Conservation (phyloP, 92 coral and sea anemone species). For the Ricordea florida region DNA sequence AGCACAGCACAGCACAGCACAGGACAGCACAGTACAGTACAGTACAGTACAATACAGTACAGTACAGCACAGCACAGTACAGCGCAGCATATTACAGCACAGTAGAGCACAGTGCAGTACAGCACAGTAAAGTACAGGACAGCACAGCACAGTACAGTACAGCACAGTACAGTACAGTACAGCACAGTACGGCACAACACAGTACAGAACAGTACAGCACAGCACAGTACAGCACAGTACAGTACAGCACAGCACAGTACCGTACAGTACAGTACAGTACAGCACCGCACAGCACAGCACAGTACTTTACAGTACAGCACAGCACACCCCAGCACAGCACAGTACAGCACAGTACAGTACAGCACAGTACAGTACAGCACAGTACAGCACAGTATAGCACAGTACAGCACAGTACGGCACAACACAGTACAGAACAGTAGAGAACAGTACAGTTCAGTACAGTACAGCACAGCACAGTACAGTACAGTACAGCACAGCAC, state of each 20-base stretch:
- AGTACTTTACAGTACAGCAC: neutral
- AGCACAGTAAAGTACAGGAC: too few species aligned
- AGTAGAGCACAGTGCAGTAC: too few species aligned
- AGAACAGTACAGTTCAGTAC: neutral
- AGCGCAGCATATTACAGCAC: too few species aligned
- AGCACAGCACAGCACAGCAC: too few species aligned
- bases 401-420: neutral
- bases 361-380: neutral
- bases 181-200: too few species aligned
- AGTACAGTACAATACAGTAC: too few species aligned
- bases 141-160: too few species aligned
- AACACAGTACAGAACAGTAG: neutral
- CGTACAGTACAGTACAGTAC: neutral
- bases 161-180: too few species aligned
- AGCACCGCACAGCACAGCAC: neutral
- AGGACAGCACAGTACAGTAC: too few species aligned
- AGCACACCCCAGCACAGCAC: too few species aligned
- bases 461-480: neutral
- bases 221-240: neutral
- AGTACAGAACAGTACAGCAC: neutral
- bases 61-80: too few species aligned
- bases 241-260: neutral
- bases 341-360: too few species aligned
- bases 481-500: neutral
- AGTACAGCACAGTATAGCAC: neutral